Evolutionary conservation across 2,888 invertebrate species (phyloP).

Genomic region (Agelastica alni): DNA sequence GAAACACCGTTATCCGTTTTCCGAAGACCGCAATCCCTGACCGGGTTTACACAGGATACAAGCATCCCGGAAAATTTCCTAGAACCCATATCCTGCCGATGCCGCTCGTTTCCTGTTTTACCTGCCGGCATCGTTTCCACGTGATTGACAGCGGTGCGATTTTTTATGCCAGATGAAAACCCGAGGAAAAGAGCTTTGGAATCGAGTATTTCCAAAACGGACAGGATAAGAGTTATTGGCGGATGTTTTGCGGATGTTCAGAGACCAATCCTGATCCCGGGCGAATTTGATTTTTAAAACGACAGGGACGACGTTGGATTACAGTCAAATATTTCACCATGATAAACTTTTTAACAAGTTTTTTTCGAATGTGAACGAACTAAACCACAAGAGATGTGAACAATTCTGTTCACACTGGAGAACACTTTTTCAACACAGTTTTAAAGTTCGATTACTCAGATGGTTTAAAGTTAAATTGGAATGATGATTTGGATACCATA

Average conservation of each 20-base stretch:
- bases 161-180: conserved; percentile 13
- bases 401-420: too few species aligned
- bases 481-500: too few species aligned
- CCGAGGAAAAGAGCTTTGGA: conserved; percentile 10
- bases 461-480: too few species aligned
- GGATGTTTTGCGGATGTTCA: not conserved
- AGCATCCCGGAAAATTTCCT: conserved; percentile 23
- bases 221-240: conserved; percentile 8
- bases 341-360: too few species aligned
- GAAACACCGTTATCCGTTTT: not conserved
- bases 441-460: too few species aligned
- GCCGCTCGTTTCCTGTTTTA: conserved; percentile 16
- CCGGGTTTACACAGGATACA: conserved; percentile 20
- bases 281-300: not conserved
- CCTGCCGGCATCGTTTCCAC: conserved; percentile 10
- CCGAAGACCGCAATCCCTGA: conserved; percentile 22
- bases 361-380: too few species aligned
- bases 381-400: too few species aligned
- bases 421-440: too few species aligned
- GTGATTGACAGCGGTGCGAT: conserved; percentile 21
- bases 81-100: conserved; percentile 17
- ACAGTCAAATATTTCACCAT: too few species aligned
- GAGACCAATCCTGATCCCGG: not conserved
- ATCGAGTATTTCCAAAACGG: conserved; percentile 2
- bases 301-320: not conserved